Evolutionary conservation across 2,888 invertebrate species (phyloP).

Genomic region (Galeruca laticollis): DNA sequence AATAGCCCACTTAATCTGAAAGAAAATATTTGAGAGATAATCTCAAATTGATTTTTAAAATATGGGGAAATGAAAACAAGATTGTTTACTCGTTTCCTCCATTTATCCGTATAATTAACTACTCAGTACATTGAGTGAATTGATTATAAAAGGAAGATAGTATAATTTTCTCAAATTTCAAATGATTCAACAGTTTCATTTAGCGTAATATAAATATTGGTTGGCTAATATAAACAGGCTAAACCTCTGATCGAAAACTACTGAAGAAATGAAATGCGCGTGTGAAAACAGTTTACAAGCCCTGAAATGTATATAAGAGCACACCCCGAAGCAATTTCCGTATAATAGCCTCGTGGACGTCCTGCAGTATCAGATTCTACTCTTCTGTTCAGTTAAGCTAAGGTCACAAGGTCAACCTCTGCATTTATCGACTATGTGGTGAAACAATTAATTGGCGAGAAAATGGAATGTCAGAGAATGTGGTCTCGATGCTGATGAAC

Average conservation of each 20-base stretch:
- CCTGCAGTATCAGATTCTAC: not conserved
- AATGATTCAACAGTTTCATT: too few species aligned
- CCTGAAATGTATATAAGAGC: not conserved
- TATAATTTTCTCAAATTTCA: too few species aligned
- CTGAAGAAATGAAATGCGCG: too few species aligned
- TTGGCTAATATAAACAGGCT: too few species aligned
- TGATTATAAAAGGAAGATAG: not conserved
- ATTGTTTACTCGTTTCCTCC: too few species aligned
- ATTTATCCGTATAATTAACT: too few species aligned
- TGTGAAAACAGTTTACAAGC: not conserved
- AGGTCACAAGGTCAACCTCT: constrained; percentile 1
- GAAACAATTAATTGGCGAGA: not conserved
- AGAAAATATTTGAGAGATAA: too few species aligned
- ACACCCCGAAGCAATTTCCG: not conserved
- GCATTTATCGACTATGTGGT: constrained; percentile 2
- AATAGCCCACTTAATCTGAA: too few species aligned
- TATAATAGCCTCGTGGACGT: not conserved
- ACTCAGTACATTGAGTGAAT: not conserved
- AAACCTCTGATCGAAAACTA: too few species aligned
- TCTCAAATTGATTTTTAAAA: too few species aligned
- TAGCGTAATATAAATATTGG: too few species aligned
- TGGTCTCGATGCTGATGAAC: not conserved
- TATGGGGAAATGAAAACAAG: too few species aligned
- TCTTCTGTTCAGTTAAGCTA: not conserved
- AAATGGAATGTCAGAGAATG: not conserved